A percentile compares a stretch with the other conserved stretches of the same genome.
Evolutionary conservation across 2,888 invertebrate species (phyloP).

Genomic region (Melangyna quadrimaculata): DNA sequence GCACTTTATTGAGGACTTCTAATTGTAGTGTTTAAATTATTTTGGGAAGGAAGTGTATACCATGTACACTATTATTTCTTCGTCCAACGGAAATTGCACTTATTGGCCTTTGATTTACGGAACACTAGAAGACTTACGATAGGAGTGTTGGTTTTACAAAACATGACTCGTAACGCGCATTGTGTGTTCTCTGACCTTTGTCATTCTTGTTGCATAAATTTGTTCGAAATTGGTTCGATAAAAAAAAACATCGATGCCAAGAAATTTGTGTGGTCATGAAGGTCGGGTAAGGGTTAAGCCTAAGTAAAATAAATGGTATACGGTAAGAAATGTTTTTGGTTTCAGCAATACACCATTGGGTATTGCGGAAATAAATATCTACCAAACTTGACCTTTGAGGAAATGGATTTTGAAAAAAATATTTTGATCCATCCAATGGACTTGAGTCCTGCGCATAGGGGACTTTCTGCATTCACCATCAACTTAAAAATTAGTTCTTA

Average conservation of each 20-base stretch:
- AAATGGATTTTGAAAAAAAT: not conserved
- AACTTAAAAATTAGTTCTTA: too few species aligned
- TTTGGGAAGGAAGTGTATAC: conserved; percentile 47
- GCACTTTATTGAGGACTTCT: conserved; percentile 20
- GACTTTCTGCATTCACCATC: too few species aligned
- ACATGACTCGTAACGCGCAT: conserved; percentile 33
- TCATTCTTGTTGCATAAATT: conserved; percentile 41
- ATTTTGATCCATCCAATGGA: not conserved
- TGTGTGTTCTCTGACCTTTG: conserved; percentile 58
- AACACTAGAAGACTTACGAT: conserved; percentile 27
- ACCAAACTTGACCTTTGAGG: not conserved
- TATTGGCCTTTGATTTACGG: conserved; percentile 57
- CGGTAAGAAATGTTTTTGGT: not conserved
- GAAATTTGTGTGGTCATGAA: conserved; percentile 24
- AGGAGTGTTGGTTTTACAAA: not conserved
- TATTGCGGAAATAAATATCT: not conserved
- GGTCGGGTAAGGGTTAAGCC: conserved; percentile 7
- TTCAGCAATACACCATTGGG: not conserved
- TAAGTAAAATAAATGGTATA: not conserved
- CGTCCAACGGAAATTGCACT: conserved; percentile 49
- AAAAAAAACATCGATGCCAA: conserved; percentile 1
- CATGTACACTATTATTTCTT: not conserved
- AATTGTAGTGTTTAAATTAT: conserved; percentile 42
- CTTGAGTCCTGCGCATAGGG: too few species aligned
- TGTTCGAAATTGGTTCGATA: conserved; percentile 24